Evolutionary conservation across 2,888 invertebrate genomes (phyloP).

Genomic region (Mechanitis mazaeus): DNA sequence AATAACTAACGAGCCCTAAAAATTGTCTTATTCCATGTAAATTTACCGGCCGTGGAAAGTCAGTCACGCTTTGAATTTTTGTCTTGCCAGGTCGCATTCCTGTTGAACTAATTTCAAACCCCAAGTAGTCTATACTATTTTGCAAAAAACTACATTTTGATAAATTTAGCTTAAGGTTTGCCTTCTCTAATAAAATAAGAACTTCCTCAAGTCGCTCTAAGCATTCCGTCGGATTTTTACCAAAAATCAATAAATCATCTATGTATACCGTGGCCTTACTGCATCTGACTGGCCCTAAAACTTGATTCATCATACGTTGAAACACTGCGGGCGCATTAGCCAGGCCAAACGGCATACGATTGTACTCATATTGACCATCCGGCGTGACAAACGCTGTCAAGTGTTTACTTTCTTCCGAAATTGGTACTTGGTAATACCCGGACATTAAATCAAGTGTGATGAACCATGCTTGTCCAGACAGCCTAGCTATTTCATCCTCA

Average conservation of each 20-base stretch:
- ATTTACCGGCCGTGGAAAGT: slow-evolving; percentile 28
- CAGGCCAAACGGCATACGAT: slow-evolving; percentile 29
- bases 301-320: slow-evolving; percentile 18
- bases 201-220: slow-evolving; percentile 32
- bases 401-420: slow-evolving; percentile 4
- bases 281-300: slow-evolving; percentile 22
- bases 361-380: slow-evolving; percentile 25
- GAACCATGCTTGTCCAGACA: slow-evolving; percentile 27
- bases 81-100: slow-evolving; percentile 24
- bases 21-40: too few species aligned
- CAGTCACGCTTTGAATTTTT: slow-evolving; percentile 24
- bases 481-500: slow-evolving; percentile 28
- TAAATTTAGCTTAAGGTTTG: slow-evolving; percentile 30
- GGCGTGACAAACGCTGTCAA: slow-evolving; percentile 3
- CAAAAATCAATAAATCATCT: slow-evolving; percentile 32
- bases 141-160: slow-evolving; percentile 26
- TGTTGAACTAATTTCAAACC: slow-evolving; percentile 21
- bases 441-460: slow-evolving; percentile 24
- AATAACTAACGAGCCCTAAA: too few species aligned
- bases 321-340: slow-evolving; percentile 27
- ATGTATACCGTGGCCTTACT: slow-evolving; percentile 27
- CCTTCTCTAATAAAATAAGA: slow-evolving; percentile 25
- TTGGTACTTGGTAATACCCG: slow-evolving; percentile 31
- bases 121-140: neutral
- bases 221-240: slow-evolving; percentile 21